Base-by-base conservation (phyloP, 2,888 invertebrate species). In the Monopis laevigella region DNA sequence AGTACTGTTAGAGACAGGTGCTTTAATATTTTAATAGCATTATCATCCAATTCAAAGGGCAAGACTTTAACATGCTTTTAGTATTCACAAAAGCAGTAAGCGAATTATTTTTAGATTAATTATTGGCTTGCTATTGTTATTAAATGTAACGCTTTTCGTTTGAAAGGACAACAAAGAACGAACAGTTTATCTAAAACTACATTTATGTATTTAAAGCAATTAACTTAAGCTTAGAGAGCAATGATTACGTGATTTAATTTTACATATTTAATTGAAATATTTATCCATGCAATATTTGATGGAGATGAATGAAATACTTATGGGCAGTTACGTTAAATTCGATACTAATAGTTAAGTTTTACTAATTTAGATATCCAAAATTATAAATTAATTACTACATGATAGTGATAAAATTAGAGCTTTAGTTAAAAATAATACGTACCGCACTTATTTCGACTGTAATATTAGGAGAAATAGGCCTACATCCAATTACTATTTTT, bases 391-490 rank as follows among this genome's bases (percentile, higher is more conserved):
- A n/a, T n/a, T n/a, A n/a, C n/a, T n/a, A n/a, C n/a, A n/a, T n/a
- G n/a, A n/a, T n/a, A n/a, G n/a, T n/a, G n/a, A n/a, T n/a, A n/a
- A n/a, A n/a, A n/a, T n/a, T n/a, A n/a, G n/a, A n/a, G n/a, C n/a
- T n/a, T n/a, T n/a, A n/a, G n/a, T n/a, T n/a, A n/a, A n/a, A n/a
- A n/a, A n/a, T n/a, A 45, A 73, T 77, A 80, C 78, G 56, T 78
- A 80, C 78, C 74, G 54, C 49, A 44, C 48, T 49, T 48, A 80
- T 58, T 45, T 51, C 55, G 45, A 80, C 66, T 50, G 64, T 53
- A 51, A 73, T 58, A 47, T 78, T 77, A 47, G 80, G 75, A 52
- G 67, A 68, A 32, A 73, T 68, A 36, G 80, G 80, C 63, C 65
- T 75, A 77, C 80, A 80, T 60, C 66, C 71, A 49, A 77, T 65